Evolutionary conservation across 2,113 vertebrate genomes (phyloP), one percentile per base, ranked within the genome.

Genomic region (Gobio gobio): DNA sequence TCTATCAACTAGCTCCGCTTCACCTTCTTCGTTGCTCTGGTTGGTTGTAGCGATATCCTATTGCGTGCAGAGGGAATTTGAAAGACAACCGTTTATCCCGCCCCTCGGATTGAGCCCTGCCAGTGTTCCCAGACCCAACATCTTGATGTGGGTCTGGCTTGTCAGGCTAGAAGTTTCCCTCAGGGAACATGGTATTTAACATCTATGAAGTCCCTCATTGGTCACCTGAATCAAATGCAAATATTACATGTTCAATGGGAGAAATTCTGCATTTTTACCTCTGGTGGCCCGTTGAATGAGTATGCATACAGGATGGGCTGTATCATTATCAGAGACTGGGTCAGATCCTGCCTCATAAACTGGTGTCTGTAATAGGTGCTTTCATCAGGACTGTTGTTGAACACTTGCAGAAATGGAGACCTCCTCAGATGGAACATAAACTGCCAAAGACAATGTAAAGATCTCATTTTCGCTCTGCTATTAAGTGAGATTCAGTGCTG

Each of bases 371-470:
- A 99, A 84, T 98, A 99, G 0, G 97, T 98, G 86, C 97, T 98
- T 92, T 99, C 98, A 83, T 99, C 98, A 0, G 98, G 98, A 90
- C 98, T 99, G 94, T 99, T 99, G 91, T 99, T 99, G 94, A 99
- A 99, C 88, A 99, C 96, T 96, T 99, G 98, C 26, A 99, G 95
- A 93, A 99, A 99, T 24, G 98, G 96, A 70, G 98, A 99, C 90
- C 98, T 96, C 89, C 98, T 95, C 94, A 99, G 94, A 93, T 99
- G 98, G 93, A 99, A 99, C 98, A 99, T 99, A 89, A 99, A 99
- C 98, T 99, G 90, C 33, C 93, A 83, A 92, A 36, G 0, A 51
- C 29, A 43, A 33, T 36, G 10, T 49, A 45, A 51, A 51, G 61
- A 54, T 86, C 6, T 59, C 36, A 20, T 14, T 82, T 76, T 13